Base-by-base conservation (phyloP, 2,113 vertebrate species). In the Chinchilla lanigera region DNA sequence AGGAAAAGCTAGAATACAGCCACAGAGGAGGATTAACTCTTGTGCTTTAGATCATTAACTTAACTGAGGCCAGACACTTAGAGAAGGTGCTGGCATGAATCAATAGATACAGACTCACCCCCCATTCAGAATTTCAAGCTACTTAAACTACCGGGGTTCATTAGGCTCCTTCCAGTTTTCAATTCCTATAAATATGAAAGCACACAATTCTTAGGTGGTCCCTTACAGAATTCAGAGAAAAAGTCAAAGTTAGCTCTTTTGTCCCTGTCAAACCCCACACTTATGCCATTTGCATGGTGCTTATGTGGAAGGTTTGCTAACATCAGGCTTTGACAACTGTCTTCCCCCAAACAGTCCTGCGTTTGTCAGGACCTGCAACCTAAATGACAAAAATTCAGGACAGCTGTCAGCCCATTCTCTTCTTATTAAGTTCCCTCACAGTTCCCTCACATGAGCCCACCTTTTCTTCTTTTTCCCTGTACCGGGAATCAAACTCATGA, bases 271-370 rank as follows among this genome's bases (percentile, higher is more conserved):
- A 33, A 90, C 33, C 33, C 75, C n/a, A 5, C 67, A 41, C 35
- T 38, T 17, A 11, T 14, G 4, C 8, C 80, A 67, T 88, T 60
- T 88, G 28, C 58, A 16, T 0, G 47, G 30, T 5, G 30, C 75
- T 93, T 38, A 38, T 30, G 38, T 10, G 0, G 60, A 28, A 88
- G 41, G 58, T 56, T 96, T 82, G 69, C 58, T 82, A 65, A 58
- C 38, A 77, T 90, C 35, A 52, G 38, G 44, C 35, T 73, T 44
- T 88, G 81, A 96, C 88, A 96, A 81, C 69, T 92, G 69, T 47
- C 88, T 95, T 82, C n/a, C n/a, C 69, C 33, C 5, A 71, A 78
- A 47, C 35, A 11, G 58, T 17, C 56, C 10, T 30, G 22, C n/a
- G 7, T 78, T 65, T 89, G 47, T n/a, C 67, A 89, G 84, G 47